Evolutionary conservation across 1,140 invertebrate genomes (phyloP).

Genomic region (Calliopsis andreniformis): DNA sequence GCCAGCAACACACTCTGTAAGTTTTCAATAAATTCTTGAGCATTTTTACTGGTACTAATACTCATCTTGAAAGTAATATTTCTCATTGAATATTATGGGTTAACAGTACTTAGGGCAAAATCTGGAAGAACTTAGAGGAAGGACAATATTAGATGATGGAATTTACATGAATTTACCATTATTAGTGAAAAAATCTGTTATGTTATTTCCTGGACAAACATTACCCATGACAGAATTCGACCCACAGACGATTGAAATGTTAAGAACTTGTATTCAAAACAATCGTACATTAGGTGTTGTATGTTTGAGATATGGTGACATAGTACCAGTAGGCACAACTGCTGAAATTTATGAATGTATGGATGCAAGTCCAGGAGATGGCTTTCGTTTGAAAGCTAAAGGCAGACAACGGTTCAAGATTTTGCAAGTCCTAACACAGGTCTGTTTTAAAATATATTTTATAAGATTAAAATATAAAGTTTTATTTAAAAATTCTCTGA

Average conservation of each 20-base stretch:
- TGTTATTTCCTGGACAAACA: constrained; percentile 88
- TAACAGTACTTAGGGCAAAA: constrained; percentile 85
- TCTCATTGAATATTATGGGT: constrained; percentile 24
- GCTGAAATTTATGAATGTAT: constrained; percentile 87
- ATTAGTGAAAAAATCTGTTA: constrained; percentile 83
- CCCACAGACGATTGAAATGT: constrained; percentile 82
- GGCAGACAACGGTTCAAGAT: constrained; percentile 86
- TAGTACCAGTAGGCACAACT: constrained; percentile 83
- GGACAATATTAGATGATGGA: constrained; percentile 83
- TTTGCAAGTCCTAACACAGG: constrained; percentile 75
- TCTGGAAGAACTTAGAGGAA: constrained; percentile 84
- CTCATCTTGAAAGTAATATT: constrained; percentile 8
- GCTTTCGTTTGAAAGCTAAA: constrained; percentile 83
- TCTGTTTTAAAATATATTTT: constrained; percentile 41
- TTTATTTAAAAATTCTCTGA: too few species aligned
- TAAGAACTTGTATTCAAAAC: constrained; percentile 81
- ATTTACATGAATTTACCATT: constrained; percentile 83
- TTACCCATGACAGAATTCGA: constrained; percentile 86
- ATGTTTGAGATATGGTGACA: constrained; percentile 68
- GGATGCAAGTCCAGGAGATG: constrained; percentile 74
- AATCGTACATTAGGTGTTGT: constrained; percentile 86
- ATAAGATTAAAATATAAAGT: too few species aligned
- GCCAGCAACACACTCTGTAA: constrained; percentile 82
- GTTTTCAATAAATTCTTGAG: constrained; percentile 56
- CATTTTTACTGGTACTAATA: not conserved